Conservation (phyloP, 2,113 vertebrate genomes). For the Salvelinus alpinus region DNA sequence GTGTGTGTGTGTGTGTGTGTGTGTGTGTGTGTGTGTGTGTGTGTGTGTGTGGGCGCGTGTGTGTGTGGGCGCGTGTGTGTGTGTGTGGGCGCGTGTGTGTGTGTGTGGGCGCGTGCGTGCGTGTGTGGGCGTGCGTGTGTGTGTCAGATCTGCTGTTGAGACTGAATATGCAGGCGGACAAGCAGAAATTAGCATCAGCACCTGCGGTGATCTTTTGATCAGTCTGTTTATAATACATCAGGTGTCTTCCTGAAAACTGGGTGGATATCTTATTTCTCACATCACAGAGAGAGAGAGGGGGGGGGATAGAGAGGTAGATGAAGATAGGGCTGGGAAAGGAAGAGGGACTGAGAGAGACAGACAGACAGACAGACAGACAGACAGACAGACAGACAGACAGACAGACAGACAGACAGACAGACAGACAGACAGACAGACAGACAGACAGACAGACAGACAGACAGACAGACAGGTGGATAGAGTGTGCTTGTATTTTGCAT, state of each 20-base stretch:
- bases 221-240: slow-evolving; percentile 49
- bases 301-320: too few species aligned
- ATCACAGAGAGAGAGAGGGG: slow-evolving; percentile 13
- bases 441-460: too few species aligned
- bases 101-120: background rate
- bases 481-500: background rate
- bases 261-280: slow-evolving; percentile 1
- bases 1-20: slow-evolving; percentile 7
- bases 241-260: slow-evolving; percentile 45
- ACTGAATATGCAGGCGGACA: slow-evolving; percentile 13
- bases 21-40: slow-evolving; percentile 9
- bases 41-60: too few species aligned
- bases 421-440: too few species aligned
- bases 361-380: too few species aligned
- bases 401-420: too few species aligned
- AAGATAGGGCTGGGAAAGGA: too few species aligned
- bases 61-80: background rate
- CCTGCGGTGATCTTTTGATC: slow-evolving; percentile 52
- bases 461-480: too few species aligned
- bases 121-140: too few species aligned
- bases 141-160: slow-evolving; percentile 26
- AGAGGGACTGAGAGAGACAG: too few species aligned
- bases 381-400: too few species aligned
- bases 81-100: slow-evolving; percentile 10
- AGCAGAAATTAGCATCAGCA: slow-evolving; percentile 55